Evolutionary conservation across 2,888 invertebrate species (phyloP), one percentile per base, ranked within the genome.

Genomic region (Falcaria lacertinaria): DNA sequence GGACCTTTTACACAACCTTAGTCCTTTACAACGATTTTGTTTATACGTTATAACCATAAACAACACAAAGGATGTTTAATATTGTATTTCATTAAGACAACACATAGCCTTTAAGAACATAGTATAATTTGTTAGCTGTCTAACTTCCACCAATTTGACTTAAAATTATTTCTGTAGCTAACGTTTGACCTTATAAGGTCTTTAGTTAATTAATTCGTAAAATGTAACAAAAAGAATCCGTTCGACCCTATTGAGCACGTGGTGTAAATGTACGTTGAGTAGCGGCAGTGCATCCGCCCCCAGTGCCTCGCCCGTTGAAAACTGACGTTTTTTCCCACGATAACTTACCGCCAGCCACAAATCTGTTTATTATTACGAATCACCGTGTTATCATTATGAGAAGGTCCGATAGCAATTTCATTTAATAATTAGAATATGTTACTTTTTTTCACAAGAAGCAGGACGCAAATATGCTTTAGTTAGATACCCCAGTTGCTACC

Each of bases 261-360:
- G 82, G 74, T 77, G 64, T 65, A 65, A 28, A 69, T 72, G 70
- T 64, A 63, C 70, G 74, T 71, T 70, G n/a, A n/a, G n/a, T n/a
- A n/a, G 61, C 65, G 65, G 56, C 64, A 56, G 70, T 54, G 63
- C 76, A 81, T 82, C 80, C 83, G 81, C 78, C 80, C 79, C 71
- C 77, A 67, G 66, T 65, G 69, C 62, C 66, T 61, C 65, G 68
- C 66, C 69, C 73, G 71, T 72, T 74, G 62, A 60, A 74, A 71
- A 74, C 74, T 74, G 76, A 75, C 73, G 68, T 76, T 75, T 82
- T 80, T 84, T 86, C 85, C 85, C 85, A 86, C 86, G 84, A 72
- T 75, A 67, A 71, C 74, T 77, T 71, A 76, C 66, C 56, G 64
- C 63, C 70, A 57, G 72, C 69, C 68, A 75, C 69, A 78, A 75